Evolutionary conservation across 2,797 vertebrate species (phyloP).

Genomic region (Smutsia temminckii): DNA sequence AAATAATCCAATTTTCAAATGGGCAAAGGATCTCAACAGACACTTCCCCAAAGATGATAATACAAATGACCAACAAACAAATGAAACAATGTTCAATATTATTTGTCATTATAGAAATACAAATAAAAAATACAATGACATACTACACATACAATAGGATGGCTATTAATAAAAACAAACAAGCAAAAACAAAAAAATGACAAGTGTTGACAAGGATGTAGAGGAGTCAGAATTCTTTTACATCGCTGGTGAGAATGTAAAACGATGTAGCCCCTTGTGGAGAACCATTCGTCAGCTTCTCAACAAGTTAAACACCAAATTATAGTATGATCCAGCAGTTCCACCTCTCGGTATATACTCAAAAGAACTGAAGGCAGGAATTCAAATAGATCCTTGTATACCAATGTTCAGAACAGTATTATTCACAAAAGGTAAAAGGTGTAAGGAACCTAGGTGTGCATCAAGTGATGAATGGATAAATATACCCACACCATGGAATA

Average conservation of each 20-base stretch:
- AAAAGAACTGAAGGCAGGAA: background rate
- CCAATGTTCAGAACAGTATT: background rate
- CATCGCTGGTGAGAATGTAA: background rate
- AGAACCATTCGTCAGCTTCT: background rate
- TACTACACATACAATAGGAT: background rate
- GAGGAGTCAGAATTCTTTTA: background rate
- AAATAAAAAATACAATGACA: background rate
- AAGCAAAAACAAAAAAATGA: constrained; percentile 9
- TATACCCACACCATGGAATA: background rate
- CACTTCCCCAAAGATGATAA: background rate
- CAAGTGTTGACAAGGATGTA: background rate
- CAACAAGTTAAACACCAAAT: background rate
- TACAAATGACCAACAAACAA: background rate
- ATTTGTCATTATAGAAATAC: background rate
- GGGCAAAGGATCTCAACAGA: background rate
- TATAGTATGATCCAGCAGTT: background rate
- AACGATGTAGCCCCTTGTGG: background rate
- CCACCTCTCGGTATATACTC: background rate
- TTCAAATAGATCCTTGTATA: background rate
- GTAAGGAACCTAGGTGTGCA: background rate
- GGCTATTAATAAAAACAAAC: background rate
- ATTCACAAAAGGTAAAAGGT: background rate
- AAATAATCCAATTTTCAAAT: constrained; percentile 18
- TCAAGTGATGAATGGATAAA: background rate
- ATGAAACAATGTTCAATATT: background rate